Conservation (phyloP, 2,888 invertebrate genomes). For the Drosophila nr. perissopoda region DNA sequence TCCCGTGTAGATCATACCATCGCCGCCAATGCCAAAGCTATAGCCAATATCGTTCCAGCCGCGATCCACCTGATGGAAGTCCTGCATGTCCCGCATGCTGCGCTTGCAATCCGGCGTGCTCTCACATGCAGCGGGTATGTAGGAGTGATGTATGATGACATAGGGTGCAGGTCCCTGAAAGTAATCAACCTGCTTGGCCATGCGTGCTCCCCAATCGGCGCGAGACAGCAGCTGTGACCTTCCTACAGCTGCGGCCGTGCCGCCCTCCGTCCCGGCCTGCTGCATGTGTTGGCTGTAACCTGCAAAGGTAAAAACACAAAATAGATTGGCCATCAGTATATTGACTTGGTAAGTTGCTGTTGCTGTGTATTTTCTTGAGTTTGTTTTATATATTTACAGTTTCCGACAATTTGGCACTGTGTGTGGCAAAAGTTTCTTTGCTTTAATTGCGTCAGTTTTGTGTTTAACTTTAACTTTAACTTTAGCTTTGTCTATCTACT, state of each 20-base stretch:
- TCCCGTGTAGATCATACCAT: constrained; percentile 89
- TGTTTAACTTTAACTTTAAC: constrained; percentile 43
- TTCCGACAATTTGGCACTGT: constrained; percentile 29
- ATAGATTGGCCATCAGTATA: constrained; percentile 28
- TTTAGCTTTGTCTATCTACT: constrained; percentile 37
- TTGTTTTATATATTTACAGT: constrained; percentile 42
- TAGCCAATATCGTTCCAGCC: constrained; percentile 90
- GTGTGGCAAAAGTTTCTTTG: constrained; percentile 41
- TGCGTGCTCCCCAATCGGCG: constrained; percentile 87
- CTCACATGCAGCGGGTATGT: constrained; percentile 88
- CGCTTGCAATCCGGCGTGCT: constrained; percentile 86
- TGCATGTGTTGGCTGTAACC: constrained; percentile 78
- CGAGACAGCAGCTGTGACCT: constrained; percentile 84
- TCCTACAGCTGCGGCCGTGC: neutral
- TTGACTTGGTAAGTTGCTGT: constrained; percentile 18
- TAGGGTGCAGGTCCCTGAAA: constrained; percentile 88
- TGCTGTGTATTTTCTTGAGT: neutral
- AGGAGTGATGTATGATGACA: constrained; percentile 91
- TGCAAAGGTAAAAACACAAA: constrained; percentile 38
- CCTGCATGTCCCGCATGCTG: constrained; percentile 89
- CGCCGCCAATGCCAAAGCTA: constrained; percentile 90
- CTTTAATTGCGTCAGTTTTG: constrained; percentile 59
- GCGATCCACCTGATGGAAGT: constrained; percentile 87
- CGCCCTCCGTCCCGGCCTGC: constrained; percentile 26
- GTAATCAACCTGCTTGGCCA: constrained; percentile 85